These are phyloP conservation scores for Remorina albescens DNA, from an alignment of 2,797 vertebrate species.

Conservation along the genomic window DNA sequence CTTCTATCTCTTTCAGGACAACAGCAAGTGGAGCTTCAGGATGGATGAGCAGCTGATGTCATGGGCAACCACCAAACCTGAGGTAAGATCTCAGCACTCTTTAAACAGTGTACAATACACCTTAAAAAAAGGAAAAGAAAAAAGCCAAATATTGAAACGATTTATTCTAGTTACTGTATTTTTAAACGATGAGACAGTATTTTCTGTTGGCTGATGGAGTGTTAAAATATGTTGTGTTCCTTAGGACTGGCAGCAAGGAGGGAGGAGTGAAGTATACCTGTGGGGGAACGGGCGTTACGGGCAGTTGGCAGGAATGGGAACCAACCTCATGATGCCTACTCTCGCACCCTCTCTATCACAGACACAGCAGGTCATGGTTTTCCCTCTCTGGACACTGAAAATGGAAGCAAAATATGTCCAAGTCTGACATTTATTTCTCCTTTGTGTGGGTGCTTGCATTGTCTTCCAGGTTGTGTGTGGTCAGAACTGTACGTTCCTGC, in stretches of 20 bases:
- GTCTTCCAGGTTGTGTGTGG: constrained; percentile 85
- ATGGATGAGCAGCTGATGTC: constrained; percentile 90
- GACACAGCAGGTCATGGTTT: constrained; percentile 82
- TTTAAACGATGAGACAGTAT: background rate
- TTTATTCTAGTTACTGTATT: background rate
- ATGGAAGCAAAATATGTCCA: no score
- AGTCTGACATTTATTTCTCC: constrained; percentile 9
- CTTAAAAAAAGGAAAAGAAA: no score
- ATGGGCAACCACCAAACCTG: constrained; percentile 87
- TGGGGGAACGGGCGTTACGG: constrained; percentile 89
- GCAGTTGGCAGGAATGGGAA: constrained; percentile 85
- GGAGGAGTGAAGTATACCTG: constrained; percentile 86
- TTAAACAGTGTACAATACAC: background rate
- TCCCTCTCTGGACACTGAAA: background rate
- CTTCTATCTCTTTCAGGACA: constrained; percentile 78
- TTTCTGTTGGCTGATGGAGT: background rate
- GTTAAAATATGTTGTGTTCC: constrained; percentile 18
- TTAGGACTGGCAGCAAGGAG: constrained; percentile 89
- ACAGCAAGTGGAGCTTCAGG: constrained; percentile 88
- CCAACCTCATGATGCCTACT: constrained; percentile 82
- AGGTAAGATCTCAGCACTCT: constrained; percentile 72
- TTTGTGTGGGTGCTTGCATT: constrained; percentile 34
- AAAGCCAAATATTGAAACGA: no score
- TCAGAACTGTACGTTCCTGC: constrained; percentile 88
- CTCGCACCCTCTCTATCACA: constrained; percentile 83